A percentile compares a stretch with the other conserved stretches of the same genome.
phyloP scores from a whole-genome alignment of 2,888 invertebrate genomes.

The Tryphoninae sp. region DNA sequence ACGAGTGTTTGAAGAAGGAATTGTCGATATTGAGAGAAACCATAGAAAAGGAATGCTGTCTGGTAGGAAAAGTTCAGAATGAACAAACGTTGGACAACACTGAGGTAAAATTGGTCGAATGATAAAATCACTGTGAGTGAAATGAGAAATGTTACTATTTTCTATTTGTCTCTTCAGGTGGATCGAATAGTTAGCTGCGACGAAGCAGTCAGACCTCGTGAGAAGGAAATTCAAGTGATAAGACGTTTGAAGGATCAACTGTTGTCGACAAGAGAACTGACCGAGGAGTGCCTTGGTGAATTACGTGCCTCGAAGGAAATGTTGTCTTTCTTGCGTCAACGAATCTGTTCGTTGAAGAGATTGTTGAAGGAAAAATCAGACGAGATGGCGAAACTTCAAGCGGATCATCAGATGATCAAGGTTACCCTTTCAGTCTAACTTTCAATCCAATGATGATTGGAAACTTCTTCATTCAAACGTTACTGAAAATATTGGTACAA shows the following conservation, averaged over 20 bases:
- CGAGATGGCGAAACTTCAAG: slow-evolving; percentile 71
- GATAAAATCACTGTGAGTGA: no score
- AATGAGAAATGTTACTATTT: neutral
- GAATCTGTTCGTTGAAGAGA: slow-evolving; percentile 69
- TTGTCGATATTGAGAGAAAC: slow-evolving; percentile 39
- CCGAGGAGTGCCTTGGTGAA: slow-evolving; percentile 67
- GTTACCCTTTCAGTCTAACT: slow-evolving; percentile 56
- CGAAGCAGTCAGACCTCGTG: neutral
- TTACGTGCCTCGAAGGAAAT: slow-evolving; percentile 70
- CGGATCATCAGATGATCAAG: slow-evolving; percentile 74
- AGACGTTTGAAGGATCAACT: slow-evolving; percentile 69
- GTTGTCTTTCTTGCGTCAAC: slow-evolving; percentile 64
- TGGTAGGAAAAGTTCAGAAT: neutral
- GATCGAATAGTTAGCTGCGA: slow-evolving; percentile 32
- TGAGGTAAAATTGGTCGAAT: slow-evolving; percentile 32
- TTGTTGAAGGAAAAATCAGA: slow-evolving; percentile 72
- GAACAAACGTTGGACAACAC: slow-evolving; percentile 1
- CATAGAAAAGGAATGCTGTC: slow-evolving; percentile 38
- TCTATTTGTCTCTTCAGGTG: slow-evolving; percentile 1
- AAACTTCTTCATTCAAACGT: no score
- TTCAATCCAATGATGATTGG: no score
- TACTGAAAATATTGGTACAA: no score
- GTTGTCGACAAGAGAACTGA: slow-evolving; percentile 63
- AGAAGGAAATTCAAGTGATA: slow-evolving; percentile 64
- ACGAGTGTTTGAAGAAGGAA: slow-evolving; percentile 60